These are phyloP conservation scores for Nomada goodeniana DNA, from an alignment of 2,888 invertebrate genomes.

Conservation along the genomic window DNA sequence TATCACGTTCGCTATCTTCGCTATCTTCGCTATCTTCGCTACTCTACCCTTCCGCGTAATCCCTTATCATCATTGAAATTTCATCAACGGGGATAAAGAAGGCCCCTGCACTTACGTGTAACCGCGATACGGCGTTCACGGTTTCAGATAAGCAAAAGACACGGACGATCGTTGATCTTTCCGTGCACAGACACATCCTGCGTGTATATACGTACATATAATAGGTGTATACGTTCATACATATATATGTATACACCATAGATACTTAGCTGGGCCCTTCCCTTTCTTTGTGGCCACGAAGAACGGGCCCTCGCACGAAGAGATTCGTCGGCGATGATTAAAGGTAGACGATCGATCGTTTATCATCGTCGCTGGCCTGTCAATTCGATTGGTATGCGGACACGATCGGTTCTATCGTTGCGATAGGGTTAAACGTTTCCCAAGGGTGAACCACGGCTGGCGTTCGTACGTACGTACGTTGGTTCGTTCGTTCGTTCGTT, in stretches of 20 bases:
- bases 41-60: slow-evolving; percentile 47
- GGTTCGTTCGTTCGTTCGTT: slow-evolving; percentile 16
- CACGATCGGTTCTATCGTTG: slow-evolving; percentile 80
- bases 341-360: slow-evolving; percentile 73
- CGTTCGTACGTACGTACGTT: too few species aligned
- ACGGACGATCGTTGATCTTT: slow-evolving; percentile 22
- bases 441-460: slow-evolving; percentile 68
- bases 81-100: slow-evolving; percentile 48
- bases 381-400: slow-evolving; percentile 77
- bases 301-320: slow-evolving; percentile 13
- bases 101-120: not conserved
- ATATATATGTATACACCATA: too few species aligned
- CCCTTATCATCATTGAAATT: slow-evolving; percentile 66
- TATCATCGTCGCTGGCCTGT: slow-evolving; percentile 71
- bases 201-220: too few species aligned
- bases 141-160: slow-evolving; percentile 31
- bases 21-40: slow-evolving; percentile 9
- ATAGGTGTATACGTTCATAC: too few species aligned
- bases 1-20: slow-evolving; percentile 52
- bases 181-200: slow-evolving; percentile 3
- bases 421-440: slow-evolving; percentile 79
- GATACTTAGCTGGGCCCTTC: not conserved
- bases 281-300: slow-evolving; percentile 26
- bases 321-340: slow-evolving; percentile 71
- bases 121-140: slow-evolving; percentile 16